Percentiles rank a stretch among this genome's conserved stretches.
Conservation (phyloP, 2,888 invertebrate genomes). For the Erynnis tages region DNA sequence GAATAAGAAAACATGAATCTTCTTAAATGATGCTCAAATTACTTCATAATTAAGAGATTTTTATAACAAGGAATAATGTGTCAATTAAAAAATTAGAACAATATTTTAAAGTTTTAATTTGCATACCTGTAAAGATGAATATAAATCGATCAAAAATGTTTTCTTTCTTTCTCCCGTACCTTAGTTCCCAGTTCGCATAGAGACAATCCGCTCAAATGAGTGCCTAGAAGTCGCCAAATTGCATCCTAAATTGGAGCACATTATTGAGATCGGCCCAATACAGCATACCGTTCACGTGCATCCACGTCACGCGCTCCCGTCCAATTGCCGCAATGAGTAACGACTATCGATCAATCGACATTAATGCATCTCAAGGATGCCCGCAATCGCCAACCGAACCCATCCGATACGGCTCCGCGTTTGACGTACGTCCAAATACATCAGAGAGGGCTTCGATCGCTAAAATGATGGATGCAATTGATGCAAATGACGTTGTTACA, state of each 20-base stretch:
- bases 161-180: too few relatives aligned
- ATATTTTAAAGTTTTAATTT: too few relatives aligned
- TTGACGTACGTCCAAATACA: constrained; percentile 18
- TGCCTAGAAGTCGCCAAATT: too few relatives aligned
- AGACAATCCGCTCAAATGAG: too few relatives aligned
- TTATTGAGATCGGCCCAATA: neutral
- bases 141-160: too few relatives aligned
- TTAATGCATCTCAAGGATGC: constrained; percentile 53
- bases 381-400: constrained; percentile 8
- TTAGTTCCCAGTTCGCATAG: too few relatives aligned
- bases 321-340: constrained; percentile 49
- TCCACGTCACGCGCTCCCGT: constrained; percentile 36
- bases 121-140: too few relatives aligned
- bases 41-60: too few relatives aligned
- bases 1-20: too few relatives aligned
- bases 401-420: constrained; percentile 9
- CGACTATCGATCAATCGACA: constrained; percentile 43
- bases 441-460: constrained; percentile 9
- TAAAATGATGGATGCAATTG: neutral
- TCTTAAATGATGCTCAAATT: too few relatives aligned
- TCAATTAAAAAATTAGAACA: too few relatives aligned
- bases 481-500: neutral
- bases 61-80: too few relatives aligned
- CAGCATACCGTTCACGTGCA: constrained; percentile 42
- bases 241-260: neutral